phyloP scores from a whole-genome alignment of 1,140 invertebrate genomes.

The Drosophila fuyamai region DNA sequence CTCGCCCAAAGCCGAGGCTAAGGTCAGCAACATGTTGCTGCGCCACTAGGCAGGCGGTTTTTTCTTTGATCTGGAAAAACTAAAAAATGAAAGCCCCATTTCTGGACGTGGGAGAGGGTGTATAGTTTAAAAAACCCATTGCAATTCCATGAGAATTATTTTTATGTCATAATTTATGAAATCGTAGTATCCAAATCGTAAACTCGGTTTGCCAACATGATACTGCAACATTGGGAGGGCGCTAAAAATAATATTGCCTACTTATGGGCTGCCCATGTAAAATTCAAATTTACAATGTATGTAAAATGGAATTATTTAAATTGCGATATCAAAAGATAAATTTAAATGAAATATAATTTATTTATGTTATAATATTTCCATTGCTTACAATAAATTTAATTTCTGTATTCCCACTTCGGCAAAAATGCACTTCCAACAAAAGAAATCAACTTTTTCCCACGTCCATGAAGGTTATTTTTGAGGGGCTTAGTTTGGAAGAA shows the following conservation, averaged over 20 bases:
- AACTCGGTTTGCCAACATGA: conserved; percentile 15
- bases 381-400: too few relatives aligned
- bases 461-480: conserved; percentile 1
- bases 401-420: too few relatives aligned
- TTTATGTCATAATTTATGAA: background rate
- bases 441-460: background rate
- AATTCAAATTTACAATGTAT: background rate
- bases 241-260: conserved; percentile 30
- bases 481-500: conserved; percentile 42
- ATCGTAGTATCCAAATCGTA: background rate
- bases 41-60: conserved; percentile 48
- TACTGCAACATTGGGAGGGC: background rate
- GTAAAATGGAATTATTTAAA: background rate
- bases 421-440: too few relatives aligned
- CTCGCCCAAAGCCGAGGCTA: conserved; percentile 48
- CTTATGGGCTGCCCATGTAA: conserved; percentile 36
- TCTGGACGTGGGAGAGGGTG: conserved; percentile 13
- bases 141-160: background rate
- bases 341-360: too few relatives aligned
- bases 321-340: background rate
- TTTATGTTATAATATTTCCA: background rate
- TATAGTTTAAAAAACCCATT: background rate
- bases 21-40: conserved; percentile 66
- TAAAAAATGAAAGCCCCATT: conserved; percentile 5
- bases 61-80: conserved; percentile 2